Percentiles rank a stretch among this genome's conserved stretches.
Evolutionary conservation across 2,113 vertebrate genomes (phyloP).

Genomic region (Tamias sibiricus): DNA sequence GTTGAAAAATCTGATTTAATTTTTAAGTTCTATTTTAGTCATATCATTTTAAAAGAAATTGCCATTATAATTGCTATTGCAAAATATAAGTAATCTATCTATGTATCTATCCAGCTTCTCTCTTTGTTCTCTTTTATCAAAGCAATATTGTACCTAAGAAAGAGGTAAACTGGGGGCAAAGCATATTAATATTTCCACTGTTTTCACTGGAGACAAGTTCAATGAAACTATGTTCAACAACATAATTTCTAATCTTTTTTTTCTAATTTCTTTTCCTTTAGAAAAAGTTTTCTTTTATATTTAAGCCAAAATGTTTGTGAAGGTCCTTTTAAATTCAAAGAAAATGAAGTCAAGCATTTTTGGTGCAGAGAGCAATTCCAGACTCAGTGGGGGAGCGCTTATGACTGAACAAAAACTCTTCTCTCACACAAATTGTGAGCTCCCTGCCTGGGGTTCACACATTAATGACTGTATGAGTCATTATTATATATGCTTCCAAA

Average conservation of each 20-base stretch:
- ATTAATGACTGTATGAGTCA: slow-evolving; percentile 71
- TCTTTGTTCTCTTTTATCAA: background rate
- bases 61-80: background rate
- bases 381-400: slow-evolving; percentile 62
- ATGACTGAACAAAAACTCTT: slow-evolving; percentile 68
- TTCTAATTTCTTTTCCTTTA: slow-evolving; percentile 53
- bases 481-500: slow-evolving; percentile 60
- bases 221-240: background rate
- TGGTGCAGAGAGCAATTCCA: slow-evolving; percentile 78
- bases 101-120: background rate
- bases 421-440: slow-evolving; percentile 63
- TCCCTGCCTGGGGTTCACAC: slow-evolving; percentile 62
- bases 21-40: background rate
- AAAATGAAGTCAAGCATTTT: slow-evolving; percentile 74
- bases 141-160: background rate
- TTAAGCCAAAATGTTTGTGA: slow-evolving; percentile 70
- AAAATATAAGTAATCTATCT: background rate
- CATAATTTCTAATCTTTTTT: slow-evolving; percentile 39
- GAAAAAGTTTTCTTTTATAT: slow-evolving; percentile 53
- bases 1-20: background rate
- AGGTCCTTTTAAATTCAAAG: slow-evolving; percentile 76
- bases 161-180: background rate
- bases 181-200: background rate
- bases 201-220: background rate
- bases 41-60: slow-evolving; percentile 17